These are phyloP conservation scores for Delphinus delphis DNA, from an alignment of 2,113 vertebrate species.

Conservation along the genomic window DNA sequence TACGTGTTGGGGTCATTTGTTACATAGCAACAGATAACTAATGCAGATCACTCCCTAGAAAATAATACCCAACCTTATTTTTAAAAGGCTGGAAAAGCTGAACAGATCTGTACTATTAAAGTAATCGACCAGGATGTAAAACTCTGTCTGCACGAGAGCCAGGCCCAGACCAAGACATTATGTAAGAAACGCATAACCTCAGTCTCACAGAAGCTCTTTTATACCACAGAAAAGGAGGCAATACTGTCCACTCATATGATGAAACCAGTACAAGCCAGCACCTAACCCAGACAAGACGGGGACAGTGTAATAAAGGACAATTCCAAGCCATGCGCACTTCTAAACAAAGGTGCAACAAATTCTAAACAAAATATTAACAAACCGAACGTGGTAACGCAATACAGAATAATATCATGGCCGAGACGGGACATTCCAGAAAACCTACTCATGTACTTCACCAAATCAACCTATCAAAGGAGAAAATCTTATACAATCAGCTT, in stretches of 20 bases:
- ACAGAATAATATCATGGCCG: fast-evolving
- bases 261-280: fast-evolving
- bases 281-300: background rate
- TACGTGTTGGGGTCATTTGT: background rate
- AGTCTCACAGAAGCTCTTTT: fast-evolving
- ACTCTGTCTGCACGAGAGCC: background rate
- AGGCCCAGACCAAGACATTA: background rate
- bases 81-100: background rate
- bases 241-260: fast-evolving
- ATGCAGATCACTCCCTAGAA: background rate
- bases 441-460: background rate
- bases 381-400: fast-evolving
- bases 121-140: background rate
- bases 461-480: background rate
- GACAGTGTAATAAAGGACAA: background rate
- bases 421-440: background rate
- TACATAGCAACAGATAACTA: background rate
- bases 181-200: too few relatives aligned
- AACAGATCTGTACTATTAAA: background rate
- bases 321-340: background rate
- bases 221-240: background rate
- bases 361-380: background rate
- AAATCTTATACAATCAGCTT: background rate
- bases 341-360: background rate
- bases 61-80: background rate